Evolutionary conservation across 2,113 vertebrate genomes (phyloP), one percentile per base, ranked within the genome.

Genomic region (Daphoenositta chrysoptera): DNA sequence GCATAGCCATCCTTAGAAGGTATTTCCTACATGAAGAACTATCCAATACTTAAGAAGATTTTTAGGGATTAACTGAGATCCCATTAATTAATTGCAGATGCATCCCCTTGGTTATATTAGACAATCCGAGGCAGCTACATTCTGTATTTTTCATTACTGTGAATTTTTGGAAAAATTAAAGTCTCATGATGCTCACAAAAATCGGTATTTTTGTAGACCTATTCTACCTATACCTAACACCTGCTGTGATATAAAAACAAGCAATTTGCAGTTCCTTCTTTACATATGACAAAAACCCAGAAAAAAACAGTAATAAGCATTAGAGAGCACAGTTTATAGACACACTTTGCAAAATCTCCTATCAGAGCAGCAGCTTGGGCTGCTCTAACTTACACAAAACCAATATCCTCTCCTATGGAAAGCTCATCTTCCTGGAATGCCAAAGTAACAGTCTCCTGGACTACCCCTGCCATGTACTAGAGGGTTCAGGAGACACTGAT

Each of bases 391-490:
- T 39, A 40, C 21, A 64, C 23, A 37, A 71, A 65, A 47, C 2
- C 22, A 10, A 0, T 6, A 15, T 35, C 9, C 39, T 7, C 22
- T 47, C 27, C 35, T 50, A 14, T 3, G 1, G 60, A 63, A 53
- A 64, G 33, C 11, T 83, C 45, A 16, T n/a, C 17, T 22, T 47
- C 15, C 60, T 63, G 9, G 56, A 57, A 51, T 14, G 37, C 24
- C 37, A 75, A 76, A 44, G 7, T 30, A 33, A 15, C 11, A 11
- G 17, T 6, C 68, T 63, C 68, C 11, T 24, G 20, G 19, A 18
- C 20, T 6, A 39, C 7, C 10, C 24, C 20, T 0, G 0, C 13
- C 5, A 2, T 7, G 5, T 77, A 23, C 28, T 37, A 12, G 7
- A 57, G 23, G 21, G 10, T n/a, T 91, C 48, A 69, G 31, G 26